Evolutionary conservation across 2,797 vertebrate genomes (phyloP).

Genomic region (Silurus aristotelis): DNA sequence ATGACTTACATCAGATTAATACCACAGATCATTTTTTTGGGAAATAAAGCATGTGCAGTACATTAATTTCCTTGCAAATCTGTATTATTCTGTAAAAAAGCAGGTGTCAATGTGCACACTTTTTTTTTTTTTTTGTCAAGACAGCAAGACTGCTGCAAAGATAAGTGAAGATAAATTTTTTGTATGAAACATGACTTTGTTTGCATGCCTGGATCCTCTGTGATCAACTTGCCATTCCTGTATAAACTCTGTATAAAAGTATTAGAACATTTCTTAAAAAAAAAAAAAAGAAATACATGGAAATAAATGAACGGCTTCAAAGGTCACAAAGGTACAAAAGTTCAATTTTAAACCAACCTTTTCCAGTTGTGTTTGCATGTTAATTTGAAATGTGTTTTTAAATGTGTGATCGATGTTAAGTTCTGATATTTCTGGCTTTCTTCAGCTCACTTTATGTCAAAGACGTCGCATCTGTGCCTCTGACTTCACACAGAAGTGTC

Average conservation of each 20-base stretch:
- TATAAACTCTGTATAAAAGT: slow-evolving; percentile 82
- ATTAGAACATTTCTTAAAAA: slow-evolving; percentile 76
- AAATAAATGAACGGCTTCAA: slow-evolving; percentile 46
- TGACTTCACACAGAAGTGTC: neutral
- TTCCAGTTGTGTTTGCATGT: slow-evolving; percentile 35
- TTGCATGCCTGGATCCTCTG: slow-evolving; percentile 77
- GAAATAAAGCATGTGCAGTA: neutral
- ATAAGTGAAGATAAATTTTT: slow-evolving; percentile 47
- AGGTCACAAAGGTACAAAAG: slow-evolving; percentile 42
- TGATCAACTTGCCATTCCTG: slow-evolving; percentile 64
- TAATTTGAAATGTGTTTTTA: neutral
- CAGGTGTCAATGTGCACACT: neutral
- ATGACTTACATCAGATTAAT: neutral
- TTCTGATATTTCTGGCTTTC: neutral
- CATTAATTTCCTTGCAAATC: neutral
- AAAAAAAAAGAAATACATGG: slow-evolving; percentile 30
- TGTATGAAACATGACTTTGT: slow-evolving; percentile 60
- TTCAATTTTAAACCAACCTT: slow-evolving; percentile 60
- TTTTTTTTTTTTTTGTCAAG: neutral
- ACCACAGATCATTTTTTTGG: neutral
- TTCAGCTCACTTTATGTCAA: neutral
- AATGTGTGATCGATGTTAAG: neutral
- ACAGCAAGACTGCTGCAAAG: neutral
- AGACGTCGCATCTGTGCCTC: no score
- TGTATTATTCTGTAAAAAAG: slow-evolving; percentile 14